phyloP scores from a whole-genome alignment of 2,888 invertebrate species.

The Hypselothyrea guttata region DNA sequence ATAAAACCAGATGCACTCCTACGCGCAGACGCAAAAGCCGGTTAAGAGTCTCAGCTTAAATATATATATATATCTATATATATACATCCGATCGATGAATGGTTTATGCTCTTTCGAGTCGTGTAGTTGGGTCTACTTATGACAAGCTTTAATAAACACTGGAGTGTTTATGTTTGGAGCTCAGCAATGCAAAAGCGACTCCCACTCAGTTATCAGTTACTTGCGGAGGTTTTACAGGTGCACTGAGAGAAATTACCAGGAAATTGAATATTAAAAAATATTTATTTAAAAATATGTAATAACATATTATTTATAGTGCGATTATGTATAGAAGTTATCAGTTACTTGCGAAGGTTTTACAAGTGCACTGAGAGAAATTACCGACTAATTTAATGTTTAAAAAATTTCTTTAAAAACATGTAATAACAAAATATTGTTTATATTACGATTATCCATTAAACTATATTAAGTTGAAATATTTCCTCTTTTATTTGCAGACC shows the following conservation, averaged over 20 bases:
- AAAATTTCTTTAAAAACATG: too few species aligned
- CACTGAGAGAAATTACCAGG: constrained; percentile 6
- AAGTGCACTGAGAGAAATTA: constrained; percentile 1
- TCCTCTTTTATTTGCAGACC: constrained; percentile 46
- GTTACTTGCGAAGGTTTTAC: constrained; percentile 13
- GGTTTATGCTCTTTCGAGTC: constrained; percentile 21
- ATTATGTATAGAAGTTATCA: too few species aligned
- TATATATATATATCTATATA: background rate
- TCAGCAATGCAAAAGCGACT: background rate
- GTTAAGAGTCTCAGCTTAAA: constrained; percentile 36
- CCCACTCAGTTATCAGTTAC: constrained; percentile 11
- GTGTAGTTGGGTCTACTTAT: constrained; percentile 1
- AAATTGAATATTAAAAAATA: too few species aligned
- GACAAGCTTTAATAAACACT: background rate
- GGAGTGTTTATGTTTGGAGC: background rate
- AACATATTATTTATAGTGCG: too few species aligned
- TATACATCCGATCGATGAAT: constrained; percentile 16
- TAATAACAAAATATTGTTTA: too few species aligned
- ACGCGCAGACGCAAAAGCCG: constrained; percentile 65
- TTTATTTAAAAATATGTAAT: too few species aligned
- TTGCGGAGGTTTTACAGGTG: background rate
- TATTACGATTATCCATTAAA: too few species aligned
- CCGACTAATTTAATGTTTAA: constrained; percentile 7
- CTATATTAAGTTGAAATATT: background rate
- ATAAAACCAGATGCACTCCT: constrained; percentile 74